Conservation (phyloP, 37 sponge, comb jelly and placozoan genomes). For the Bolinopsis microptera region DNA sequence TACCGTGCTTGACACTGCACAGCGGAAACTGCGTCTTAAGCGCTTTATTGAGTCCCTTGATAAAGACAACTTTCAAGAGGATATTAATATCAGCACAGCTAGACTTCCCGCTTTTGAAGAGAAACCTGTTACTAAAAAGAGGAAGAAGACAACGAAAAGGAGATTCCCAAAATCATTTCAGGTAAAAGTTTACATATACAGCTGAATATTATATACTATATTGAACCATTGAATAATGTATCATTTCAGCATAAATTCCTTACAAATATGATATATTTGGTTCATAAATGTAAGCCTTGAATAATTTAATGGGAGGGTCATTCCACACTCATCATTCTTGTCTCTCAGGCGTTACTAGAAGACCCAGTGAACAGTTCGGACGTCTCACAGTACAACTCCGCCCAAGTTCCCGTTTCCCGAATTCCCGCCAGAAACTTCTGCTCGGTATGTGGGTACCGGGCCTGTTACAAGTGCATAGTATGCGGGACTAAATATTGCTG, state of each 20-base stretch:
- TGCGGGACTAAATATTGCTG: conserved; percentile 50
- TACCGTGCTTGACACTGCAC: conserved; percentile 30
- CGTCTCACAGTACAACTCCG: conserved; percentile 1
- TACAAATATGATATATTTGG: too few species aligned
- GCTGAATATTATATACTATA: too few species aligned
- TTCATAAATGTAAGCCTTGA: too few species aligned
- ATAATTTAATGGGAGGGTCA: too few species aligned
- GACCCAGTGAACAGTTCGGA: conserved; percentile 17
- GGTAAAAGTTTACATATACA: too few species aligned
- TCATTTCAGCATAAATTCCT: too few species aligned
- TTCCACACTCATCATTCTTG: too few species aligned
- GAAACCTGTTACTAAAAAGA: conserved; percentile 51
- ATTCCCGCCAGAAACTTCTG: conserved; percentile 58
- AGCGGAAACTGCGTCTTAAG: conserved; percentile 47
- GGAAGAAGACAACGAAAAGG: background rate
- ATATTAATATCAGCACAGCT: conserved; percentile 41
- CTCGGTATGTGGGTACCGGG: conserved; percentile 33
- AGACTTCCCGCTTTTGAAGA: conserved; percentile 55
- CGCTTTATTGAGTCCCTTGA: conserved; percentile 60
- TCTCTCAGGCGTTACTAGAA: background rate
- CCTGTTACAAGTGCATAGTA: conserved; percentile 55
- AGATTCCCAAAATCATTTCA: conserved; percentile 52
- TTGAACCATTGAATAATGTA: too few species aligned
- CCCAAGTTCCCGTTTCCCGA: conserved; percentile 12
- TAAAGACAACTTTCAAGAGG: conserved; percentile 64